phyloP scores from a whole-genome alignment of 2,797 vertebrate genomes.

The Gallinago stenura region DNA sequence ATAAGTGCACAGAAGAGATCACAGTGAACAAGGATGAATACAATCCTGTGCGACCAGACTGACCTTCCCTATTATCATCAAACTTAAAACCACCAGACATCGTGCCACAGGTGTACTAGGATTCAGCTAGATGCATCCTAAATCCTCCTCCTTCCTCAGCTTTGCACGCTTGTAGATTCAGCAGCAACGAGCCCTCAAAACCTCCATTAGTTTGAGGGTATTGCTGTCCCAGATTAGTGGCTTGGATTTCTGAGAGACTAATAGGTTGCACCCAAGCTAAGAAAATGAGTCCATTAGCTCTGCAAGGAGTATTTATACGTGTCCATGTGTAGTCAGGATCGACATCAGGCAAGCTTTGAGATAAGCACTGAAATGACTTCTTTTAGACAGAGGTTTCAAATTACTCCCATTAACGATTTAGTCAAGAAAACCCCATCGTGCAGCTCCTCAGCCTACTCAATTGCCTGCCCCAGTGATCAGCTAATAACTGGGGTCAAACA shows the following conservation, averaged over 20 bases:
- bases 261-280: neutral
- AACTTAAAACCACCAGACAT: neutral
- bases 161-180: neutral
- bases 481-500: neutral
- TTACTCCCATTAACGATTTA: neutral
- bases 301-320: neutral
- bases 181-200: neutral
- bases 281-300: neutral
- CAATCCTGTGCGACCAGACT: accelerated
- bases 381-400: neutral
- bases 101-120: neutral
- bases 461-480: neutral
- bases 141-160: neutral
- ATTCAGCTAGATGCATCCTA: neutral
- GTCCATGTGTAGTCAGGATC: neutral
- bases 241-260: neutral
- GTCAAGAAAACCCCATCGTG: neutral
- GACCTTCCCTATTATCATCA: neutral
- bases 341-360: neutral
- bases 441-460: neutral
- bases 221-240: neutral
- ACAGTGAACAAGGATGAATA: neutral
- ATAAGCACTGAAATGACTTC: neutral
- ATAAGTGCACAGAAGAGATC: neutral
- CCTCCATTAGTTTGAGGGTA: accelerated